Evolutionary conservation across 2,888 invertebrate genomes (phyloP), one percentile per base, ranked within the genome.

Genomic region (Toxonevra muliebris): DNA sequence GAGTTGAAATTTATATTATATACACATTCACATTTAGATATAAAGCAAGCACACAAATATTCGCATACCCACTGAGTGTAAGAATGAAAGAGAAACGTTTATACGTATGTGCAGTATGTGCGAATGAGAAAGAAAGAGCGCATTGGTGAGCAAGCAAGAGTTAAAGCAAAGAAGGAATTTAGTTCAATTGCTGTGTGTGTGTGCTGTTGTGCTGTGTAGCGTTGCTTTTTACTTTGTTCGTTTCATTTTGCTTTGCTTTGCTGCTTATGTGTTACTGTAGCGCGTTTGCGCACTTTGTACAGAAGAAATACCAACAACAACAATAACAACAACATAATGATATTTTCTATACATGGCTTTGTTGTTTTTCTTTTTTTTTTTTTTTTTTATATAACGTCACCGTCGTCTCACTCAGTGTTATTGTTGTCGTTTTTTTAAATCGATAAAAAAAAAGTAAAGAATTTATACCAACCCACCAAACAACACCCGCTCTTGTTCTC

Each of bases 61-160:
- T 2, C 30, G 30, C 30, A 30, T 30, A 30, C 30, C 7, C 30
- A 30, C 30, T 7, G 30, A 30, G 30, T 30, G 30, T 30, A 30
- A 4, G 30, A 4, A 7, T 30, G 45, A 42, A 57, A n/a, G 52
- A 43, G 17, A 60, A 15, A 43, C 65, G 20, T 13, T 20, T 13
- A 64, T 61, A 75, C 75, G 74, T 76, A 74, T 75, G 77, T 77
- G 77, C 77, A 76, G 75, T 73, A 73, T 77, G 30, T 4, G 30
- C 30, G 30, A 30, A 30, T 4, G 30, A 30, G 7, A 9, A 55
- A 20, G 48, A 9, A 55, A 20, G 48, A 13, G 41, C 30, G 30
- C 2, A 4, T 30, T 4, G 2, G 30, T 30, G 30, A 30, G 17
- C 9, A 64, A 30, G 57, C 48, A 50, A 15, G 59, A 59, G 55